These are phyloP conservation scores for Nycticorax nycticorax DNA, from an alignment of 2,113 vertebrate genomes.

Conservation along the genomic window DNA sequence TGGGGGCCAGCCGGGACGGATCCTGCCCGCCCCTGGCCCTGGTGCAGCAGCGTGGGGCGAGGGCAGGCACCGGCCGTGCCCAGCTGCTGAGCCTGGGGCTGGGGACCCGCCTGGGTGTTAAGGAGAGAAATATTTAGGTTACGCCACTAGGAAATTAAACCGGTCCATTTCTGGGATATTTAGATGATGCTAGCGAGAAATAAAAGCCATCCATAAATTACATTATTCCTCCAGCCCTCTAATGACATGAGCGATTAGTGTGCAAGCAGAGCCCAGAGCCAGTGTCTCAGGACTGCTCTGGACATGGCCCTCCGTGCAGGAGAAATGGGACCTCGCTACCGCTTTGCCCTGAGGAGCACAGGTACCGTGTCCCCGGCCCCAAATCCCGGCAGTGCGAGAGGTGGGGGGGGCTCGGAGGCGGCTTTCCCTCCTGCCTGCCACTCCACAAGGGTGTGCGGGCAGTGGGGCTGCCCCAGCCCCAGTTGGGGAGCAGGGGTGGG, in stretches of 20 bases:
- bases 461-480: background rate
- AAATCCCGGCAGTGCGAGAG: fast-evolving
- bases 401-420: fast-evolving
- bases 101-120: background rate
- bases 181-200: slow-evolving; percentile 42
- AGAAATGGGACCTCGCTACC: background rate
- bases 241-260: slow-evolving; percentile 10
- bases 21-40: background rate
- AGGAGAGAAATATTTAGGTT: background rate
- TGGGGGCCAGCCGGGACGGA: fast-evolving
- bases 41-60: fast-evolving
- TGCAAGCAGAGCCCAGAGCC: background rate
- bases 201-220: slow-evolving; percentile 57
- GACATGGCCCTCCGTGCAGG: background rate
- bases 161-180: background rate
- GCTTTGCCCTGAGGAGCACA: background rate
- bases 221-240: slow-evolving; percentile 17
- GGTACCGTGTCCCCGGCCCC: fast-evolving
- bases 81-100: background rate
- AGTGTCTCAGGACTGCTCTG: background rate
- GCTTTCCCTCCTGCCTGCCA: background rate
- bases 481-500: background rate
- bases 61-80: fast-evolving
- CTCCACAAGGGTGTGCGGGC: background rate
- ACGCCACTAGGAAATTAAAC: slow-evolving; percentile 24